A percentile compares a stretch with the other conserved stretches of the same genome.
These are phyloP conservation scores for Scopus umbretta DNA, from an alignment of 2,113 vertebrate genomes.

Conservation along the genomic window DNA sequence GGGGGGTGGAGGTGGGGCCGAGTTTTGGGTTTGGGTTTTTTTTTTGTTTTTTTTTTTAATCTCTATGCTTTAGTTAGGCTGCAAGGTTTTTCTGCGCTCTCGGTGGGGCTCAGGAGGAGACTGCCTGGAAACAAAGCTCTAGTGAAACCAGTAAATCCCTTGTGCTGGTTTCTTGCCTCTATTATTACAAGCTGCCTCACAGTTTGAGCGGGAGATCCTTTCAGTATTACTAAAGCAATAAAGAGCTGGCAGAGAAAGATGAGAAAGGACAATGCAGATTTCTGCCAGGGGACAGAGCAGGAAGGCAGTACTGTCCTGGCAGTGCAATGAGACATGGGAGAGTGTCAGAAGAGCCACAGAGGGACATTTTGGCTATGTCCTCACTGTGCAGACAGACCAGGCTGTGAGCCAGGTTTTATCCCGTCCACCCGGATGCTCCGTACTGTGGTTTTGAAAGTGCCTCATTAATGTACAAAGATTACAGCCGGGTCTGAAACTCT, in stretches of 20 bases:
- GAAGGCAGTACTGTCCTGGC: neutral
- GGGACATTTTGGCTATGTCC: neutral
- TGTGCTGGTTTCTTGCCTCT: neutral
- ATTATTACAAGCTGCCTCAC: neutral
- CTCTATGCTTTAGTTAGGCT: neutral
- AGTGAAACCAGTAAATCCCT: neutral
- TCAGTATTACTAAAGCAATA: neutral
- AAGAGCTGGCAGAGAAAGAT: neutral
- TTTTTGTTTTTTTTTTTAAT: neutral
- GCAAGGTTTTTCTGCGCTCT: neutral
- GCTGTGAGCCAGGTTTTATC: neutral
- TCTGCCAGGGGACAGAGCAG: neutral
- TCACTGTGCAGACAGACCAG: neutral
- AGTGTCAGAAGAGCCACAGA: neutral
- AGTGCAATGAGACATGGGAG: neutral
- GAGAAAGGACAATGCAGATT: neutral
- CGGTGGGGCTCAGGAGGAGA: neutral
- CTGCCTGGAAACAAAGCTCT: neutral
- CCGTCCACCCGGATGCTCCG: neutral
- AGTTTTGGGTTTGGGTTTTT: no score
- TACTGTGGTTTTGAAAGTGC: neutral
- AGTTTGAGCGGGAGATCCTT: neutral
- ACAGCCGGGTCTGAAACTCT: neutral
- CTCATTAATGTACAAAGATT: neutral
- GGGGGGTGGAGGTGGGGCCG: neutral